phyloP scores from a whole-genome alignment of 92 coral and sea anemone genomes.

The Siderastrea radians region DNA sequence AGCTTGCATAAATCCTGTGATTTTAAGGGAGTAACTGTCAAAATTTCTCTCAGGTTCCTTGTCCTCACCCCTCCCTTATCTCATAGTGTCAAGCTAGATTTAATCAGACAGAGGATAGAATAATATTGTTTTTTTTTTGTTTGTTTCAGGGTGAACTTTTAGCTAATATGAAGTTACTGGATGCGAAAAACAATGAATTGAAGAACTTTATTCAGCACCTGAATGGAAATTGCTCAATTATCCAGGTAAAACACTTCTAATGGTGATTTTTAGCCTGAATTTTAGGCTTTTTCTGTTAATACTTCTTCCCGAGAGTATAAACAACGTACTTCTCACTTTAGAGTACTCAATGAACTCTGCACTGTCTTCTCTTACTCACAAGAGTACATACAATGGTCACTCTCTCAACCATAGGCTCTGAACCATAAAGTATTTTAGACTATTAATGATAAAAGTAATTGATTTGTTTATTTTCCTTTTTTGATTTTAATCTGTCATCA shows the following conservation, averaged over 20 bases:
- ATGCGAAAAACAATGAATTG: conserved; percentile 75
- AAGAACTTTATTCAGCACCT: conserved; percentile 77
- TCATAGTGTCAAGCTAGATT: neutral
- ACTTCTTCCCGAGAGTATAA: neutral
- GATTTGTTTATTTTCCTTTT: no score
- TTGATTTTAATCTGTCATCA: no score
- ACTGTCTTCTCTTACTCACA: no score
- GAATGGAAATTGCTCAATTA: conserved; percentile 78
- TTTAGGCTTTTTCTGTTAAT: no score
- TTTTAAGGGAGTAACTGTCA: neutral
- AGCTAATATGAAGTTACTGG: conserved; percentile 74
- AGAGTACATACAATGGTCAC: no score
- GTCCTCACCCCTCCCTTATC: neutral
- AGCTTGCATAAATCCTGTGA: neutral
- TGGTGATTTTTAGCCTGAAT: neutral
- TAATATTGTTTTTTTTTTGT: neutral
- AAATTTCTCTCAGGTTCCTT: neutral
- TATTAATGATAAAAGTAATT: no score
- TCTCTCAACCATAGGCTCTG: no score
- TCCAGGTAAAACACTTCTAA: conserved; percentile 73
- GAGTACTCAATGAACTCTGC: no score
- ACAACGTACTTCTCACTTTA: neutral
- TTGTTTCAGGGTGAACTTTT: conserved; percentile 79
- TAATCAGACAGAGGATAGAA: neutral
- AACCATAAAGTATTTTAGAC: no score